Conservation (phyloP, 2,888 invertebrate genomes). For the Andrena camellia region DNA sequence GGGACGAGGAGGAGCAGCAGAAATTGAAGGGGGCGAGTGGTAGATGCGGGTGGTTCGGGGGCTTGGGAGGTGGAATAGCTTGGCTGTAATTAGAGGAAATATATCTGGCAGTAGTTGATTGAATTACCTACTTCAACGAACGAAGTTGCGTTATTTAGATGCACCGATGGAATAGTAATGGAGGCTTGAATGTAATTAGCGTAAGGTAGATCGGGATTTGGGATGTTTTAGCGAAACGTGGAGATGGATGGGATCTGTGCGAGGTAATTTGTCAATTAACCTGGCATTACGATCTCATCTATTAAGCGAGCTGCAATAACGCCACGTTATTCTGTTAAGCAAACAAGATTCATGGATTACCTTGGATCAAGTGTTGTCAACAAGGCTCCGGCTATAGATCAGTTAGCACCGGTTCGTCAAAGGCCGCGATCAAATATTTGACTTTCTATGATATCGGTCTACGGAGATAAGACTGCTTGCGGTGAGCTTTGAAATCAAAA, state of each 20-base stretch:
- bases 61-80: too few relatives aligned
- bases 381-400: neutral
- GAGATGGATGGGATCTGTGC: neutral
- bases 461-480: conserved; percentile 1
- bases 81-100: too few relatives aligned
- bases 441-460: conserved; percentile 11
- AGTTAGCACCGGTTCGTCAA: neutral
- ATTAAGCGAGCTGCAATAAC: conserved; percentile 9
- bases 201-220: too few relatives aligned
- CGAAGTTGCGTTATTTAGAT: too few relatives aligned
- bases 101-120: too few relatives aligned
- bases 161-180: neutral
- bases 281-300: neutral
- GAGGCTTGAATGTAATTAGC: neutral
- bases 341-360: neutral
- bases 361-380: conserved; percentile 16
- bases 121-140: too few relatives aligned
- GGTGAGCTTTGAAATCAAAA: neutral
- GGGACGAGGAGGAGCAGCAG: too few relatives aligned
- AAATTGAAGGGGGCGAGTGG: too few relatives aligned
- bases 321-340: neutral
- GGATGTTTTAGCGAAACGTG: too few relatives aligned
- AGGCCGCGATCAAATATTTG: conserved; percentile 40
- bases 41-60: too few relatives aligned
- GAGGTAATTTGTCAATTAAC: neutral